These are phyloP conservation scores for Danio aesculapii DNA, from an alignment of 2,797 vertebrate genomes.

Conservation along the genomic window DNA sequence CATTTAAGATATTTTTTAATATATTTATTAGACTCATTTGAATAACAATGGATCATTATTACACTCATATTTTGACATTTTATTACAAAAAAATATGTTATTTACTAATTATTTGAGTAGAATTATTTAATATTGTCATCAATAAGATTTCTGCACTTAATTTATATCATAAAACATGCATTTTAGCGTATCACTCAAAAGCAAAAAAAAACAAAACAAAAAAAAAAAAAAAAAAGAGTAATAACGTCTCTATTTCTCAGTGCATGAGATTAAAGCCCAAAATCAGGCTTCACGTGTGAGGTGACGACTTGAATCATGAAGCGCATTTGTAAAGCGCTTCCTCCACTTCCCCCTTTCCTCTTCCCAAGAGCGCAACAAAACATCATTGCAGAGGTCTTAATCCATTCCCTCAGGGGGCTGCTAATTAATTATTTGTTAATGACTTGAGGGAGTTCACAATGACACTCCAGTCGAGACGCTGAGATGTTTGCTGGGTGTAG, in stretches of 20 bases:
- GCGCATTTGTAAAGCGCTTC: constrained; percentile 6
- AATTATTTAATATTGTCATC: too few relatives aligned
- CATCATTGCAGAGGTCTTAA: constrained; percentile 44
- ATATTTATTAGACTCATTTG: too few relatives aligned
- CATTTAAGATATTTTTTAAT: too few relatives aligned
- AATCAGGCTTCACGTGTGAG: not conserved
- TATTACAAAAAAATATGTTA: too few relatives aligned
- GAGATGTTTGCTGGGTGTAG: constrained; percentile 45
- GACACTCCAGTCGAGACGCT: constrained; percentile 64
- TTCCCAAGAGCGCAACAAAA: constrained; percentile 43
- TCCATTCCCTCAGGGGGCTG: constrained; percentile 67
- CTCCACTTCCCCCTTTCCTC: constrained; percentile 18
- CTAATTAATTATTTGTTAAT: constrained; percentile 83
- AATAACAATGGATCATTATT: too few relatives aligned
- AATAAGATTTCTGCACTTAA: too few relatives aligned
- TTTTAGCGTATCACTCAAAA: not conserved
- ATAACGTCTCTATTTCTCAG: not conserved
- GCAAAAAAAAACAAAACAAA: not conserved
- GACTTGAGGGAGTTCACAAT: constrained; percentile 76
- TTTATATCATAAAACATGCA: too few relatives aligned
- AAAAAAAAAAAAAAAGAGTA: not conserved
- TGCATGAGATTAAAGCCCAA: not conserved
- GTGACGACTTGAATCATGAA: constrained; percentile 8
- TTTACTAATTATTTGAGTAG: too few relatives aligned
- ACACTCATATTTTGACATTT: too few relatives aligned